Base-by-base conservation (phyloP, 1,140 invertebrate genomes). In the Eumeta japonica region DNA sequence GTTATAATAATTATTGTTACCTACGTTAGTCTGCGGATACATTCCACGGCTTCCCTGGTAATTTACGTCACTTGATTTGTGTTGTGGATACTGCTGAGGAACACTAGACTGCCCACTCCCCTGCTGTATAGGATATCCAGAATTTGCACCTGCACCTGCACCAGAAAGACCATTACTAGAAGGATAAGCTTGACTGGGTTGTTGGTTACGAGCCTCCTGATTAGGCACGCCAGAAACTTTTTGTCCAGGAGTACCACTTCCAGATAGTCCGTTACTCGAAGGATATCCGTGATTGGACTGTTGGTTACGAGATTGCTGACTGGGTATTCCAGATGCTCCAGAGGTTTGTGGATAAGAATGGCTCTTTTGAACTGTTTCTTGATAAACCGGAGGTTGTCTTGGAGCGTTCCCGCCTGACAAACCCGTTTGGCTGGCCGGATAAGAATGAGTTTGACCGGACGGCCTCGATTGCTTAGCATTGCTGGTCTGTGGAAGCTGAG, bases 371-470 rank as follows among this genome's bases (percentile, higher is more conserved):
- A 64, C 40, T 37, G 27, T 57, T 46, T 65, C 28, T 32, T 39
- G 37, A 30, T 30, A 30, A 10, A 12, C 12, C 13, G 28, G 28
- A 5, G 28, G 28, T 12, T 30, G 28, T 14, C n/a, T 24, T n/a
- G 20, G 20, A 7, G 20, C 20, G n/a, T 24, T 24, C 5, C 20
- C 20, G n/a, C 5, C 5, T 24, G n/a, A 24, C n/a, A 5, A 5
- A 7, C 20, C 20, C n/a, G 5, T 5, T n/a, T 24, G 20, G 43
- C 66, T 74, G 11, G 66, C 67, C 35, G 70, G 66, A 52, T 71
- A 73, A 9, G 64, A 63, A 50, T 71, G 68, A 32, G 49, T 58
- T 43, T 61, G 52, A 36, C 35, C 55, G 7, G 50, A 30, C 29
- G 62, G 50, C 13, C 55, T 62, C 2, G 57, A 49, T 42, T 62